Conservation (phyloP, 2,888 invertebrate species). For the Yponomeuta malinellus region DNA sequence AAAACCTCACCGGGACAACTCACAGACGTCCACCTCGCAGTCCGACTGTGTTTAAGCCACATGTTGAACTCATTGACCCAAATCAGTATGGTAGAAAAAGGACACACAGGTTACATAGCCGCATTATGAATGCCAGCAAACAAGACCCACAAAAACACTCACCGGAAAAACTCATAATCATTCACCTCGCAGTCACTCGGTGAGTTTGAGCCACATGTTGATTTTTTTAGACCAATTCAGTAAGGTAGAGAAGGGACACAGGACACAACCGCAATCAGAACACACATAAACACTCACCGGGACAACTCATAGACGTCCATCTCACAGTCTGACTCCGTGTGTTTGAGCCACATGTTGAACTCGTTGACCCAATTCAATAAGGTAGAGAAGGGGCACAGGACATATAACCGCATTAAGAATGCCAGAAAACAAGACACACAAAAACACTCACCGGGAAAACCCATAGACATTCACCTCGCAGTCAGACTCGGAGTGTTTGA, state of each 20-base stretch:
- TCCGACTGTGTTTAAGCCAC: conserved; percentile 84
- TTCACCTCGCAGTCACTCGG: too few relatives aligned
- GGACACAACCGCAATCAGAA: too few relatives aligned
- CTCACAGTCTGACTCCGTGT: conserved; percentile 76
- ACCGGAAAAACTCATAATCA: too few relatives aligned
- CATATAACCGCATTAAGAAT: conserved; percentile 28
- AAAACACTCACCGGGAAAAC: too few relatives aligned
- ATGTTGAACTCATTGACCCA: conserved; percentile 95
- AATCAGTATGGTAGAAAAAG: conserved; percentile 85
- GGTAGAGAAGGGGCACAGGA: conserved; percentile 96
- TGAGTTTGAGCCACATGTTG: too few relatives aligned
- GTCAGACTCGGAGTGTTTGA: conserved; percentile 77
- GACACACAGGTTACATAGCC: neutral
- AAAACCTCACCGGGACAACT: too few relatives aligned
- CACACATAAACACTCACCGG: conserved; percentile 76
- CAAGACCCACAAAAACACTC: too few relatives aligned
- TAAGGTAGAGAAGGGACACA: too few relatives aligned
- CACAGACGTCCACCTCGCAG: conserved; percentile 65
- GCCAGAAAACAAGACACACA: too few relatives aligned
- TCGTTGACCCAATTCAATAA: conserved; percentile 98
- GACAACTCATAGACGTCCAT: conserved; percentile 89
- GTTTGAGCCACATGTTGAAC: conserved; percentile 90
- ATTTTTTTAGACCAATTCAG: too few relatives aligned
- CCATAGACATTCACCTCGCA: conserved; percentile 65
- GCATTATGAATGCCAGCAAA: too few relatives aligned